Evolutionary conservation across 1,140 invertebrate genomes (phyloP).

Genomic region (Pachyrhynchus sulphureomaculatus): DNA sequence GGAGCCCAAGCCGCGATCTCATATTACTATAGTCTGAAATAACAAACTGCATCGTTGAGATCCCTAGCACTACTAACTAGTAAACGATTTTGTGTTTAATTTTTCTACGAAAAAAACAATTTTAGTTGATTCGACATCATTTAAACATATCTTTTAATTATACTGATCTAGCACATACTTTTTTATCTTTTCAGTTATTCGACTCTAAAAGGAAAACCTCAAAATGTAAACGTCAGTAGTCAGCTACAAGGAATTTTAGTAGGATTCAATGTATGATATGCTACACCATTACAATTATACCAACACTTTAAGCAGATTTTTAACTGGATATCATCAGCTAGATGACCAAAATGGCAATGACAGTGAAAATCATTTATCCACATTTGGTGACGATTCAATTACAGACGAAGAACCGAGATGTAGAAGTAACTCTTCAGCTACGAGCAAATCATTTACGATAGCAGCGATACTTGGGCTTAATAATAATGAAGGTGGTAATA

Average conservation of each 20-base stretch:
- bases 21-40: too few relatives aligned
- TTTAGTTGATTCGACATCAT: too few relatives aligned
- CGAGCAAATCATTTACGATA: constrained; percentile 69
- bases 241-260: not conserved
- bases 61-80: too few relatives aligned
- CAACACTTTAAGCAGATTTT: constrained; percentile 45
- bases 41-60: too few relatives aligned
- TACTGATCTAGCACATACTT: too few relatives aligned
- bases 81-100: too few relatives aligned
- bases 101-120: too few relatives aligned
- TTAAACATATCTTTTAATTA: too few relatives aligned
- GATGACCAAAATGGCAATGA: constrained; percentile 40
- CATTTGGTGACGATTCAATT: constrained; percentile 38
- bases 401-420: constrained; percentile 40
- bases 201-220: too few relatives aligned
- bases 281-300: constrained; percentile 49
- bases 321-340: constrained; percentile 45
- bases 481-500: constrained; percentile 42
- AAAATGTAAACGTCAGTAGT: too few relatives aligned
- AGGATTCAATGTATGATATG: constrained; percentile 36
- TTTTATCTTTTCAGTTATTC: too few relatives aligned
- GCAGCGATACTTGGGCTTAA: constrained; percentile 76
- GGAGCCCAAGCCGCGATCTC: too few relatives aligned
- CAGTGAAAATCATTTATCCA: constrained; percentile 36
- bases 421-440: constrained; percentile 40